phyloP scores from a whole-genome alignment of 92 coral and sea anemone genomes.

The Heliopora coerulea region DNA sequence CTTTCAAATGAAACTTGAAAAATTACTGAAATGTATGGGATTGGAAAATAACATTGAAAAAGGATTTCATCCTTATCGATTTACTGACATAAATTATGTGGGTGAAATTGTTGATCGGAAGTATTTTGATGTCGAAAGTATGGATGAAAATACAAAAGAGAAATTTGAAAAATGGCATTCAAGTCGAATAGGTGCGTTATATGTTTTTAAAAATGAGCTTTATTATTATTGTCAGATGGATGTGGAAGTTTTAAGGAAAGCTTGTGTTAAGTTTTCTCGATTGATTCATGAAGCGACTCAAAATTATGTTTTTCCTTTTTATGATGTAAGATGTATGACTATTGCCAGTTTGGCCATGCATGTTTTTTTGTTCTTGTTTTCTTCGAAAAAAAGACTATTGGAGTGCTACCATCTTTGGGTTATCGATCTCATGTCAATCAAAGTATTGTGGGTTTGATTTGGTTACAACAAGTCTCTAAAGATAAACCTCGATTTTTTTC shows the following conservation, averaged over 20 bases:
- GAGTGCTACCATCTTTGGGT: constrained; percentile 16
- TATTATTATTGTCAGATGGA: constrained; percentile 35
- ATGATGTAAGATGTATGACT: constrained; percentile 5
- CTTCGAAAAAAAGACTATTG: constrained; percentile 9
- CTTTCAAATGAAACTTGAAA: constrained; percentile 1
- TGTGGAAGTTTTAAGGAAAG: constrained; percentile 20
- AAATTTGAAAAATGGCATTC: constrained; percentile 18
- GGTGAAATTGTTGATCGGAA: constrained; percentile 8
- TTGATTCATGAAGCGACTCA: neutral
- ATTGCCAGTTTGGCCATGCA: constrained; percentile 29
- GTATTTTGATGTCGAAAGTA: constrained; percentile 1
- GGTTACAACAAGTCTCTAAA: constrained; percentile 13
- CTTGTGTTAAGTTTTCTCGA: constrained; percentile 26
- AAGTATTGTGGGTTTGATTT: constrained; percentile 2
- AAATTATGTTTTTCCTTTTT: constrained; percentile 12
- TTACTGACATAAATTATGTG: constrained; percentile 24
- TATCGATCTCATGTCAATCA: constrained; percentile 29
- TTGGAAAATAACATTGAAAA: neutral
- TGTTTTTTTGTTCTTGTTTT: constrained; percentile 7
- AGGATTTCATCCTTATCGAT: constrained; percentile 24
- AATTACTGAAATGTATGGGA: constrained; percentile 24
- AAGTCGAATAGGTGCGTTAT: neutral
- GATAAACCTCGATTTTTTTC: neutral
- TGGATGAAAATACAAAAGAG: neutral
- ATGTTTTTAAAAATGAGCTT: constrained; percentile 12